Conservation (phyloP, 2,797 vertebrate genomes). For the Sphenopsis melanotis region DNA sequence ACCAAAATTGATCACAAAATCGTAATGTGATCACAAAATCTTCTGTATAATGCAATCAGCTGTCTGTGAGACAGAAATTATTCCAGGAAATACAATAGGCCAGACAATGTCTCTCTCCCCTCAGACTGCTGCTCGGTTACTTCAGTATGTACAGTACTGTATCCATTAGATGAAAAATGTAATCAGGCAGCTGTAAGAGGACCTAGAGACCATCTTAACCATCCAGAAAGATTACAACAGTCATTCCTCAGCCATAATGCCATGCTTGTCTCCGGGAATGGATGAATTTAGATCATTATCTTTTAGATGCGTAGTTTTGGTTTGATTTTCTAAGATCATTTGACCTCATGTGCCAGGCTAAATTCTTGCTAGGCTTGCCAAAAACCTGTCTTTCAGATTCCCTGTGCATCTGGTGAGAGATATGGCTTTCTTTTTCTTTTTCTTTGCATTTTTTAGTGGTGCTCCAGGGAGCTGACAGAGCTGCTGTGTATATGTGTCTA, state of each 20-base stretch:
- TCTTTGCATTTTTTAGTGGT: neutral
- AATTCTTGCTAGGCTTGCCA: neutral
- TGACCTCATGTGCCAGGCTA: neutral
- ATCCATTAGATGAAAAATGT: neutral
- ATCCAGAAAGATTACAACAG: neutral
- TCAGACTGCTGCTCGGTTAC: neutral
- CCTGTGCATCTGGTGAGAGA: neutral
- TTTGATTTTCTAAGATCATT: neutral
- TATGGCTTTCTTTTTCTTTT: neutral
- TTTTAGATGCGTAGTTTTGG: neutral
- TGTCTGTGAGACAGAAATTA: neutral
- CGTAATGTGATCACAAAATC: neutral
- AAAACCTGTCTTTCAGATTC: neutral
- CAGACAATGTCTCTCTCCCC: neutral
- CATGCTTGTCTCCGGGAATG: neutral
- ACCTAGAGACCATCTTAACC: neutral
- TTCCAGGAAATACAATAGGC: neutral
- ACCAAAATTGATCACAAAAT: neutral
- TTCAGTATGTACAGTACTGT: neutral
- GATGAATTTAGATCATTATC: neutral
- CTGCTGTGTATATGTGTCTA: neutral
- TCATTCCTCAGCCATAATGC: neutral
- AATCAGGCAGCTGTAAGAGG: neutral
- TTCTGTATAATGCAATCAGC: neutral
- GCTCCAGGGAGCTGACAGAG: neutral